Percentiles rank a stretch among this genome's conserved stretches.
Evolutionary conservation across 2,888 invertebrate genomes (phyloP).

Genomic region (Ophion slaviceki): DNA sequence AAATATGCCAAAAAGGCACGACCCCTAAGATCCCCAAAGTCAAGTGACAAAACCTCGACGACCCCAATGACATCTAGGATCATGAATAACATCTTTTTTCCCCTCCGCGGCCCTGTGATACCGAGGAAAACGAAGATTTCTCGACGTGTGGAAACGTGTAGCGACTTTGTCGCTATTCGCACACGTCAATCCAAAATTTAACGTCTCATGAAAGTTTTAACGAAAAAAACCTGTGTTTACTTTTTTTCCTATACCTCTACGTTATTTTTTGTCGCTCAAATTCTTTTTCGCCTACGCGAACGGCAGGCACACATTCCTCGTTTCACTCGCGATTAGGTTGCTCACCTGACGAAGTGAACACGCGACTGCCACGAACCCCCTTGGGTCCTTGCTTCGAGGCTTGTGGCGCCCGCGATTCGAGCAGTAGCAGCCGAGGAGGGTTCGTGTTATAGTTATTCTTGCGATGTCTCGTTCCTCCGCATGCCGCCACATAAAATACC

Average conservation of each 20-base stretch:
- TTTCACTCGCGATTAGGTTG: constrained; percentile 68
- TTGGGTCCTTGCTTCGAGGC: constrained; percentile 66
- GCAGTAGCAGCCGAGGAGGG: constrained; percentile 45
- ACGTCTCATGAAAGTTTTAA: constrained; percentile 16
- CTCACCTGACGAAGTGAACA: constrained; percentile 75
- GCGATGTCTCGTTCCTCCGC: constrained; percentile 73
- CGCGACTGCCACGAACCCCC: constrained; percentile 76
- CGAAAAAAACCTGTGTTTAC: background rate
- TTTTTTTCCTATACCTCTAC: background rate
- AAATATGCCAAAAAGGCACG: too few relatives aligned
- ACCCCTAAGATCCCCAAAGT: too few relatives aligned
- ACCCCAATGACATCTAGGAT: background rate
- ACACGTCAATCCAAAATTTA: background rate
- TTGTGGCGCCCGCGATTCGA: constrained; percentile 47
- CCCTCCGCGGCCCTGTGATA: background rate
- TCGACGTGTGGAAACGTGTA: background rate
- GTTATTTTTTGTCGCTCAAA: background rate
- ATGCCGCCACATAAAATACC: constrained; percentile 53
- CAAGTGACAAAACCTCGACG: too few relatives aligned
- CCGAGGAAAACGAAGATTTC: background rate
- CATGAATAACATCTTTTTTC: background rate
- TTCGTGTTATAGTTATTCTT: constrained; percentile 64
- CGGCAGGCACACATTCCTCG: constrained; percentile 70
- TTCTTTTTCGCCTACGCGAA: constrained; percentile 10
- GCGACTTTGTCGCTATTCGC: background rate